A percentile compares a stretch with the other conserved stretches of the same genome.
These are phyloP conservation scores for Rhingia campestris DNA, from an alignment of 2,888 invertebrate genomes.

Conservation along the genomic window DNA sequence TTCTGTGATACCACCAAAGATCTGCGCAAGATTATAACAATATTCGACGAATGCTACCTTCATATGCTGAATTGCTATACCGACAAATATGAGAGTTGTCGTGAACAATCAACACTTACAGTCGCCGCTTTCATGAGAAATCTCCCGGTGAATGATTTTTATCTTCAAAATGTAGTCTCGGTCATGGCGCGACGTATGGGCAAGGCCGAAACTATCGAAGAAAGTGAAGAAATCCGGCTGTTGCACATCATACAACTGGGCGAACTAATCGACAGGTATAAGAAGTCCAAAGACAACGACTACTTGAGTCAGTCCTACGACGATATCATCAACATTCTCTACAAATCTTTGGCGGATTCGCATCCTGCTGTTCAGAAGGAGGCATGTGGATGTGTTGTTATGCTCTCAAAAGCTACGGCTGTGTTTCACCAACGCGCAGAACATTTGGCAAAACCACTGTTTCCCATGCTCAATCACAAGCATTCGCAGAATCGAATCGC, in stretches of 20 bases:
- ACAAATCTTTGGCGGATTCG: slow-evolving; percentile 89
- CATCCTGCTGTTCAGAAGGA: slow-evolving; percentile 91
- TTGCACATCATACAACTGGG: slow-evolving; percentile 87
- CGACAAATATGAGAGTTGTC: slow-evolving; percentile 81
- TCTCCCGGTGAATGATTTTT: slow-evolving; percentile 87
- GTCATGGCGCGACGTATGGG: slow-evolving; percentile 90
- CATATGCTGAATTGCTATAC: slow-evolving; percentile 81
- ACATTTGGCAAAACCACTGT: slow-evolving; percentile 88
- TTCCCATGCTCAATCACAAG: slow-evolving; percentile 90
- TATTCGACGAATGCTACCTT: slow-evolving; percentile 80
- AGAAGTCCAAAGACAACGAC: slow-evolving; percentile 83
- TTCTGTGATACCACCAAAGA: slow-evolving; percentile 55
- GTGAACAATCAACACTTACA: slow-evolving; percentile 77
- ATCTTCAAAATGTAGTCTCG: slow-evolving; percentile 89
- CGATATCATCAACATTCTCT: slow-evolving; percentile 89
- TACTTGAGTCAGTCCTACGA: slow-evolving; percentile 78
- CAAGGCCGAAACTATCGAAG: slow-evolving; percentile 87
- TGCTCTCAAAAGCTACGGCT: slow-evolving; percentile 86
- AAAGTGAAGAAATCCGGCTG: slow-evolving; percentile 92
- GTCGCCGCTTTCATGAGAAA: slow-evolving; percentile 79
- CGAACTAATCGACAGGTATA: slow-evolving; percentile 86
- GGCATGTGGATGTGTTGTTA: slow-evolving; percentile 88
- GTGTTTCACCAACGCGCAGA: slow-evolving; percentile 91
- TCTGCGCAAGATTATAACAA: slow-evolving; percentile 48
- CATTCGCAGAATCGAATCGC: slow-evolving; percentile 91